Base-by-base conservation (phyloP, 2,888 invertebrate species). In the Himalopsyche japonica region DNA sequence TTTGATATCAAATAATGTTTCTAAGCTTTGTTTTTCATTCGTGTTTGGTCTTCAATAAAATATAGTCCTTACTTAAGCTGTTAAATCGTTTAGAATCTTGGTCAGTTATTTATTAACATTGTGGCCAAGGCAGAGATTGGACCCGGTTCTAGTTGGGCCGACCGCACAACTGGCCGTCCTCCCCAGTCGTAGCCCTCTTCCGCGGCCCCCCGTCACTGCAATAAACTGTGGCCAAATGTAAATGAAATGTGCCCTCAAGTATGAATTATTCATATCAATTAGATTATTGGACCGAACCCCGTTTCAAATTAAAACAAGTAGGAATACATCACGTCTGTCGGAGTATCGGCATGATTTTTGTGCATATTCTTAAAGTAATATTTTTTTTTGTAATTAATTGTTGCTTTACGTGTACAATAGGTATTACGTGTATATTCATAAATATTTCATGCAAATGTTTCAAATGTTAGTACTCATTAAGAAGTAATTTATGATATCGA, bases 221-320 rank as follows among this genome's bases (percentile, higher is more conserved):
- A 85, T 85, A 86, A 86, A 86, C 82, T 85, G 86, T 84, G 85
- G 77, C 86, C 85, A 76, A 84, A 86, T 86, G 86, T 85, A 86
- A 86, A 86, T 86, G 85, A 85, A 85, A 86, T 86, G 85, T 81
- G 47, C 85, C 70, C 83, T 49, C 76, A 18, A 24, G 77, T 37
- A 86, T 86, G 86, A 84, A 86, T 86, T 78, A 86, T 86, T 86
- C 86, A 86, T 85, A 86, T 86, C 86, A 86, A 86, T 86, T 86
- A 86, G 85, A 85, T 86, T 86, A 86, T 86, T 86, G 86, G 86
- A 84, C 83, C 37, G 79, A 76, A 79, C 64, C 80, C 47, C 79
- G 81, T 81, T 84, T 81, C 83, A 85, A 84, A 84, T 86, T 84
- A 83, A 81, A 47, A 80, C 84, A 76, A 79, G 79, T 64, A 81